These are phyloP conservation scores for Agelas oroides DNA, from an alignment of 37 sponge, comb jelly and placozoan species.

Conservation along the genomic window DNA sequence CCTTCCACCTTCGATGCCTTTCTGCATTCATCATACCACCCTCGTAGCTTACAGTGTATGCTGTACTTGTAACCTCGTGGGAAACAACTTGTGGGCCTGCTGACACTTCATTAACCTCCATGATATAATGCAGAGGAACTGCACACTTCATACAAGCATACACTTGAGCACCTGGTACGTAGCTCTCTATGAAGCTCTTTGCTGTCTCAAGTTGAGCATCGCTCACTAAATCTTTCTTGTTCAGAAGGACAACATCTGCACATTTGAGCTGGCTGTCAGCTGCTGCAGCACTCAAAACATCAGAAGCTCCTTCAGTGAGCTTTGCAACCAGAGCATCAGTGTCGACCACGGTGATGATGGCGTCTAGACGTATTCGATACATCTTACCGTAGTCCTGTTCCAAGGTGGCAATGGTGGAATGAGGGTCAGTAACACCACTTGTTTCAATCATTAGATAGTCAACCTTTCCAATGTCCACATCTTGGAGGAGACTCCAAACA, in stretches of 20 bases:
- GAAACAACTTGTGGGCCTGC: slow-evolving; percentile 40
- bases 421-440: slow-evolving; percentile 86
- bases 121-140: slow-evolving; percentile 65
- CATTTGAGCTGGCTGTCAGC: slow-evolving; percentile 70
- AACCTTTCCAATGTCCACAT: slow-evolving; percentile 80
- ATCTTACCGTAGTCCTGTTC: slow-evolving; percentile 82
- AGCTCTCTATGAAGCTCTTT: slow-evolving; percentile 27
- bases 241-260: slow-evolving; percentile 81
- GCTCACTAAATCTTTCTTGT: slow-evolving; percentile 71
- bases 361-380: slow-evolving; percentile 77
- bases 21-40: slow-evolving; percentile 60
- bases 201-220: slow-evolving; percentile 52
- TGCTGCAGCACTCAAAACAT: slow-evolving; percentile 39
- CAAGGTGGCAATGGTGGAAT: slow-evolving; percentile 73
- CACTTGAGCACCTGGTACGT: slow-evolving; percentile 62
- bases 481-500: slow-evolving; percentile 74
- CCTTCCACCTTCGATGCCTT: slow-evolving; percentile 28
- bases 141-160: slow-evolving; percentile 53
- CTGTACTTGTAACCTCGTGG: slow-evolving; percentile 54
- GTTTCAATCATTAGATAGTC: slow-evolving; percentile 83
- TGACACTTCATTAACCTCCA: slow-evolving; percentile 71
- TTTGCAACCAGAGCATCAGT: slow-evolving; percentile 59
- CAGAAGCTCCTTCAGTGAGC: slow-evolving; percentile 13
- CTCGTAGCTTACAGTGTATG: slow-evolving; percentile 47
- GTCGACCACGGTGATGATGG: slow-evolving; percentile 80